phyloP scores from a whole-genome alignment of 2,888 invertebrate genomes.

The Drosophila kanekoi region DNA sequence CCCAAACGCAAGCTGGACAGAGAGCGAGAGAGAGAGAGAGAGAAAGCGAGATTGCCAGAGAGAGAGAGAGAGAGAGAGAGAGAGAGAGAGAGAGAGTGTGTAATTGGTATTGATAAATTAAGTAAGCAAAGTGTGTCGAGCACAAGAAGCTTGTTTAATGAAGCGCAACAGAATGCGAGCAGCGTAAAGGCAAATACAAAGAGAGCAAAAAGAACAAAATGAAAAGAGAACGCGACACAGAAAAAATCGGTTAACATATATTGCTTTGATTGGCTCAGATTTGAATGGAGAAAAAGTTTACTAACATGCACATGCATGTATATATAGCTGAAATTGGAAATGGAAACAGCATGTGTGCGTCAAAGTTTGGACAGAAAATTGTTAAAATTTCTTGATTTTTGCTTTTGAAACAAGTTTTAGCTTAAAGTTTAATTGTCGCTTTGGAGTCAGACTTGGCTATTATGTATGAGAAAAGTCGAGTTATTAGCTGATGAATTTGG shows the following conservation, averaged over 20 bases:
- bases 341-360: not conserved
- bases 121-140: conserved; percentile 56
- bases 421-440: no score
- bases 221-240: conserved; percentile 6
- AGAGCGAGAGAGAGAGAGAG: not conserved
- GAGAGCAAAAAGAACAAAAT: not conserved
- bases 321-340: not conserved
- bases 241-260: not conserved
- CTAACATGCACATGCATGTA: no score
- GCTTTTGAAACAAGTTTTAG: no score
- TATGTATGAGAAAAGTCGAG: no score
- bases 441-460: no score
- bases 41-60: not conserved
- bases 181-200: conserved; percentile 1
- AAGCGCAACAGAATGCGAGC: conserved; percentile 39
- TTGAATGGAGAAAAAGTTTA: not conserved
- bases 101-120: conserved; percentile 76
- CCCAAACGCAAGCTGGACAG: not conserved
- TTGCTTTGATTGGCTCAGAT: not conserved
- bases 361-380: no score
- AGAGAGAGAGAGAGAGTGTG: conserved; percentile 7
- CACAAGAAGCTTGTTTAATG: conserved; percentile 49
- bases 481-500: no score
- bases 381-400: no score
- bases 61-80: not conserved